Evolutionary conservation across 2,113 vertebrate genomes (phyloP), one percentile per base, ranked within the genome.

Genomic region (Poicephalus gulielmi): DNA sequence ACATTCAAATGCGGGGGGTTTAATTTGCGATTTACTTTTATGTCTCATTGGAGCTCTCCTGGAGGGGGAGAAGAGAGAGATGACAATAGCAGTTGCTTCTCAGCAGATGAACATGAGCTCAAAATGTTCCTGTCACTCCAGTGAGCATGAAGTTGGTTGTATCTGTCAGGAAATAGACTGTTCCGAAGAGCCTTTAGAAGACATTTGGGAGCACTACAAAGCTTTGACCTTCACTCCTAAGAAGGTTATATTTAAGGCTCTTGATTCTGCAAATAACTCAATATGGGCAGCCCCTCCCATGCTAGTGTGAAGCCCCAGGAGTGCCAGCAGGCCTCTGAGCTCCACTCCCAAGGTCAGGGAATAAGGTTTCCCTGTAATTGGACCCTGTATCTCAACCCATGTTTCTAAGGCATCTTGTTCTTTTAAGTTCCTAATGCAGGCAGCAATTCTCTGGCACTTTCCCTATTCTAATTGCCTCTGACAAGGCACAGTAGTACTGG

Each of bases 381-480:
- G 57, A 89, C 41, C 64, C 57, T 2, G 0, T 37, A 64, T 86
- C 62, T 84, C 86, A 86, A 50, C 39, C 3, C 81, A 69, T 25
- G n/a, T 91, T 84, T 86, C 63, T 69, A 77, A 83, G 71, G 52
- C 68, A 92, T 87, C 77, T 50, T 6, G 0, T 0, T 28, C 83
- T 79, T 92, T 93, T 37, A 85, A 87, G 47, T 68, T 76, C 49
- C 35, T 70, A 16, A 78, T 89, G 50, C 31, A 74, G 94, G 92
- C 83, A 92, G 28, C 70, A 77, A 87, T 94, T 92, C 88, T 31
- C 49, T 57, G 41, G 41, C 96, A 96, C 88, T 25, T 83, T 85
- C 49, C 17, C 62, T 62, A 24, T 79, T 76, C 52, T 85, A 82
- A 94, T 91, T 94, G 57, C 44, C 27, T 91, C 62, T 95, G 94